Evolutionary conservation across 2,888 invertebrate genomes (phyloP).

Genomic region (Candidula unifasciata): DNA sequence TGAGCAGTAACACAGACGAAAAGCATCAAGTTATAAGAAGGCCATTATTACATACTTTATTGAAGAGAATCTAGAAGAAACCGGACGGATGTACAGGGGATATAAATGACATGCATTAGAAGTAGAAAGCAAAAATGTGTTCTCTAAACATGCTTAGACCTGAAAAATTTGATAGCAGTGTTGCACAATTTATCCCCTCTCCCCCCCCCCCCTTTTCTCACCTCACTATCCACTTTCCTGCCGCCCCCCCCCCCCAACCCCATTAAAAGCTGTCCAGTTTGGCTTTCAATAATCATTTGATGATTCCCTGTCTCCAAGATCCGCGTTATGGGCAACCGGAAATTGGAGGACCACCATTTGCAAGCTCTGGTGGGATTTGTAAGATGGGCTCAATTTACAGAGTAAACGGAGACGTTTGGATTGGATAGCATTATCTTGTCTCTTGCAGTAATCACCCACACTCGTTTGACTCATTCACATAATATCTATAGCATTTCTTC

Average conservation of each 20-base stretch:
- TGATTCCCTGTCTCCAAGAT: constrained; percentile 12
- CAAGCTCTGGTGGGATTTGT: constrained; percentile 37
- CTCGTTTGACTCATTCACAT: no score
- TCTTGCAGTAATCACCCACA: no score
- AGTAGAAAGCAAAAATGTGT: background rate
- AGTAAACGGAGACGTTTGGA: no score
- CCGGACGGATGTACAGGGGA: background rate
- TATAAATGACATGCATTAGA: background rate
- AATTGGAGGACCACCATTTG: constrained; percentile 45
- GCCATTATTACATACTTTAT: background rate
- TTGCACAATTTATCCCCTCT: background rate
- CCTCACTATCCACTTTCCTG: no score
- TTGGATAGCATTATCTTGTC: no score
- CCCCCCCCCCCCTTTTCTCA: no score
- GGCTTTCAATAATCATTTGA: constrained; percentile 41
- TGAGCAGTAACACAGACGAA: no score
- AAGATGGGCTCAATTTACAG: background rate
- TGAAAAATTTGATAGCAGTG: background rate
- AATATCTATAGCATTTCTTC: no score
- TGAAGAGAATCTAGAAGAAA: background rate
- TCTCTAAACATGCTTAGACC: background rate
- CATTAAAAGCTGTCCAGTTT: background rate
- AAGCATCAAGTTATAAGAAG: no score
- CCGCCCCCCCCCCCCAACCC: no score
- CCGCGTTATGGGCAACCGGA: constrained; percentile 24